A percentile compares a stretch with the other conserved stretches of the same genome.
phyloP scores from a whole-genome alignment of 2,113 vertebrate species.

The Chaetura pelagica region DNA sequence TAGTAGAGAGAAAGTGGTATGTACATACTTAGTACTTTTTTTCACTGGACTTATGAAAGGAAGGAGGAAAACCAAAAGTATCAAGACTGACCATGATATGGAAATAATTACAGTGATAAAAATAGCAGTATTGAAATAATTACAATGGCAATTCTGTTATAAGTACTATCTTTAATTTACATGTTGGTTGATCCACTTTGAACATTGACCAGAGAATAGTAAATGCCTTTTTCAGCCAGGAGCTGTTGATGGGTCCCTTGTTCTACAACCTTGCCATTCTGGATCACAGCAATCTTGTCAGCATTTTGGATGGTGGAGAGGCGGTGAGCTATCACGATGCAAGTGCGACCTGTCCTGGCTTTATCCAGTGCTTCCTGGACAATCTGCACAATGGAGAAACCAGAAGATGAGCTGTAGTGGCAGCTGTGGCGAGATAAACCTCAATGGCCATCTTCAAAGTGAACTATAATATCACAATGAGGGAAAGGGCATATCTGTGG shows the following conservation, averaged over 20 bases:
- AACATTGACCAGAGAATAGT: slow-evolving; percentile 85
- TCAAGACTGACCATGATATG: neutral
- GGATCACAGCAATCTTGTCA: slow-evolving; percentile 87
- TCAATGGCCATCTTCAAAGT: neutral
- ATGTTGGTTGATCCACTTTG: slow-evolving; percentile 74
- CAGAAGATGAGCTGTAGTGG: neutral
- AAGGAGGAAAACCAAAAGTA: neutral
- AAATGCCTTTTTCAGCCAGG: slow-evolving; percentile 84
- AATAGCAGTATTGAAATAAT: neutral
- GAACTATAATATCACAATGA: neutral
- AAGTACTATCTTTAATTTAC: slow-evolving; percentile 30
- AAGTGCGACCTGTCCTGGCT: slow-evolving; percentile 90
- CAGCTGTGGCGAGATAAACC: neutral
- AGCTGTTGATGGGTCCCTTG: slow-evolving; percentile 92
- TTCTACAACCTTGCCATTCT: slow-evolving; percentile 84
- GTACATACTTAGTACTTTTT: neutral
- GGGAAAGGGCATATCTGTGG: neutral
- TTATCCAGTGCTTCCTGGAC: slow-evolving; percentile 94
- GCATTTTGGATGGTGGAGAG: slow-evolving; percentile 94
- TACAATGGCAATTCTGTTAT: neutral
- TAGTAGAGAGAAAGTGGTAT: neutral
- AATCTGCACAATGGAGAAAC: slow-evolving; percentile 75
- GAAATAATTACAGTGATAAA: neutral
- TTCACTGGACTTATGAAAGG: neutral
- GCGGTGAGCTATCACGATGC: slow-evolving; percentile 91